phyloP scores from a whole-genome alignment of 2,797 vertebrate species.

The Falco columbarius region DNA sequence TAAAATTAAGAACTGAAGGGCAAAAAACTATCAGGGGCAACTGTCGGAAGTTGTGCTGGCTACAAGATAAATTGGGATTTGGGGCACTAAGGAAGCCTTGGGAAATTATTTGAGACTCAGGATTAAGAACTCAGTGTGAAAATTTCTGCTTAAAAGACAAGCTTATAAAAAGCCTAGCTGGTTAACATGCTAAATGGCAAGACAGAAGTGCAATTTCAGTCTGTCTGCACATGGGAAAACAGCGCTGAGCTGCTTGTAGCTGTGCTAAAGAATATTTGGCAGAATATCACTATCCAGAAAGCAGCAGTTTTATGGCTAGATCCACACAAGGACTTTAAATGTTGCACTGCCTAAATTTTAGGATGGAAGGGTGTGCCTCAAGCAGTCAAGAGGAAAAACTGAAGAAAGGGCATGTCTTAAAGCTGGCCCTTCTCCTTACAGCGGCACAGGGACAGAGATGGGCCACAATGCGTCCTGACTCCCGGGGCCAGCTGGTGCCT shows the following conservation, averaged over 20 bases:
- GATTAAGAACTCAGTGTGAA: not conserved
- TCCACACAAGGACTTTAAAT: not conserved
- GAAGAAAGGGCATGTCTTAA: not conserved
- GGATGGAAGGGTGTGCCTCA: not conserved
- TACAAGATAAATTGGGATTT: not conserved
- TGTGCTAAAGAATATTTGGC: not conserved
- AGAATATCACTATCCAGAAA: not conserved
- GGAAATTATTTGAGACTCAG: not conserved
- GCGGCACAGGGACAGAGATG: rapidly evolving
- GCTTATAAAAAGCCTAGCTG: not conserved
- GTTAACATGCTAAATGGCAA: not conserved
- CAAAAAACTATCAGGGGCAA: not conserved
- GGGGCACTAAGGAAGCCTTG: not conserved
- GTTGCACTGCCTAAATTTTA: not conserved
- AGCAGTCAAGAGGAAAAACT: not conserved
- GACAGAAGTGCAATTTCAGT: not conserved
- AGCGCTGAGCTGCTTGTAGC: not conserved
- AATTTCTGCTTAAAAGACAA: not conserved
- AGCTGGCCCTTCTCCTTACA: not conserved
- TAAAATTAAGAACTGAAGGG: not conserved
- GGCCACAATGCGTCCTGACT: not conserved
- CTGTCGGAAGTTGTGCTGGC: not conserved
- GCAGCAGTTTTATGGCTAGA: not conserved
- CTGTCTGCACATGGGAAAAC: not conserved
- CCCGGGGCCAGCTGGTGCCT: rapidly evolving